Evolutionary conservation across 2,797 vertebrate species (phyloP), one percentile per base, ranked within the genome.

Genomic region (Philypnodon macrostomus): DNA sequence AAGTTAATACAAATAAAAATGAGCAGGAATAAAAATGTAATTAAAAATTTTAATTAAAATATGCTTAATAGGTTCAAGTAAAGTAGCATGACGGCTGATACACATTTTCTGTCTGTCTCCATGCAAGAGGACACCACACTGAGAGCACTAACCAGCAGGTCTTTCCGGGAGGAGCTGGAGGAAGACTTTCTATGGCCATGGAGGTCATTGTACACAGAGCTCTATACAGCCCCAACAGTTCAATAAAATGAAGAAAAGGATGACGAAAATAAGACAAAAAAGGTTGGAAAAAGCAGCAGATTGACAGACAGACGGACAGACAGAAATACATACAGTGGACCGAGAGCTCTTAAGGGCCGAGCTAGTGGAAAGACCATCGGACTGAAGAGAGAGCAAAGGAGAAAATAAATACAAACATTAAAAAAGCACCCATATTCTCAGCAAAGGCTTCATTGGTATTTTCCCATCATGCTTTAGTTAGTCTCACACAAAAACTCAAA

Each of bases 121-220:
- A 60, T 72, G 58, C 60, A 57, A 38, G 45, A 67, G n/a, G 53
- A 63, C 46, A 63, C 24, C 4, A 36, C 13, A 48, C 38, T 34
- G 1, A 31, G 41, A 19, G 32, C 72, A 97, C 94, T 94, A 89
- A 96, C 93, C 94, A 98, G 89, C 45, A 91, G 82, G 59, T 91
- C 91, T 79, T 91, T 95, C 84, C 36, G 88, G 46, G 89, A 91
- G 50, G 83, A 82, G 78, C 79, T 85, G 71, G 88, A 85, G 21
- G 81, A 71, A 63, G 86, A 72, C 87, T 85, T 93, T 90, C 88
- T 94, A 69, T 77, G 75, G 70, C 84, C 85, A 5, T 77, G 84
- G 69, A 90, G 90, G 71, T 91, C 92, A 81, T 74, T 91, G 79
- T 92, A 93, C 78, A 88, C 85, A 79, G 90, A 91, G 74, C 78